Percentiles rank a stretch among this genome's conserved stretches.
Evolutionary conservation across 2,888 invertebrate genomes (phyloP).

Genomic region (Sepioteuthis lessoniana): DNA sequence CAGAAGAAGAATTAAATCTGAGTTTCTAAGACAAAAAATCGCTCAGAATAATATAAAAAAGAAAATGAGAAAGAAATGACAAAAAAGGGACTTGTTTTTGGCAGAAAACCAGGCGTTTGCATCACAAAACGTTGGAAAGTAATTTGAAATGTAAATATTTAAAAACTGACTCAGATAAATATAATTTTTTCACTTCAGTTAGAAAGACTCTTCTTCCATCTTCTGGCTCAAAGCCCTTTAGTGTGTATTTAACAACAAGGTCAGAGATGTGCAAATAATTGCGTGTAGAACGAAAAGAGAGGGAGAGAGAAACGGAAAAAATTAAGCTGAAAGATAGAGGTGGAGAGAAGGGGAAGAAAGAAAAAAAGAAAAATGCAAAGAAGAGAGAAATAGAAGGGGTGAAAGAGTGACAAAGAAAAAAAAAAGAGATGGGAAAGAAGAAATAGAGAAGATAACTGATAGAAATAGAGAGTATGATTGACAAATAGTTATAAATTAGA

Average conservation of each 20-base stretch:
- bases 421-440: fast-evolving
- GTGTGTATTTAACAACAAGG: background rate
- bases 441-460: background rate
- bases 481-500: background rate
- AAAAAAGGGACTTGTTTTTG: too few relatives aligned
- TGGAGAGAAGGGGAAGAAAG: background rate
- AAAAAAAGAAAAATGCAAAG: background rate
- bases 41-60: too few relatives aligned
- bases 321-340: background rate
- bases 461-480: background rate
- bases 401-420: background rate
- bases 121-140: background rate
- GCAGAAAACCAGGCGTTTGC: background rate
- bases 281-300: background rate
- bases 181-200: background rate
- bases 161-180: slow-evolving; percentile 1
- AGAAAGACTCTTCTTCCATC: background rate
- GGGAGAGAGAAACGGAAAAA: background rate
- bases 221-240: background rate
- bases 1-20: too few relatives aligned
- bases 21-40: too few relatives aligned
- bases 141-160: slow-evolving; percentile 12
- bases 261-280: background rate
- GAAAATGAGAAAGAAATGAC: background rate
- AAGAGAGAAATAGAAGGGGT: background rate